These are phyloP conservation scores for Podarcis muralis DNA, from an alignment of 2,113 vertebrate genomes.

Conservation along the genomic window DNA sequence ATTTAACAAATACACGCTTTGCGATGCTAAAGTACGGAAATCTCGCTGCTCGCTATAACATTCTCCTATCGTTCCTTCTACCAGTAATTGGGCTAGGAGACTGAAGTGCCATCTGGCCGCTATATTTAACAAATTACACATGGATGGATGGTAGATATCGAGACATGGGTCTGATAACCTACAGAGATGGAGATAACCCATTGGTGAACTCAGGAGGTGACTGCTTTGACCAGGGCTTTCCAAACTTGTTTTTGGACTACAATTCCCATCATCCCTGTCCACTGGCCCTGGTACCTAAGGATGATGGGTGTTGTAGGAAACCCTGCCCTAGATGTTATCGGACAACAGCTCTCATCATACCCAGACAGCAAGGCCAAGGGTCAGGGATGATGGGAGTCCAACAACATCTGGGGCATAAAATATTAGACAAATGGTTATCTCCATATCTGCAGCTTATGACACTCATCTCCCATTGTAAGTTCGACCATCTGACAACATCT, in stretches of 20 bases:
- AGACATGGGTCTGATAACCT: background rate
- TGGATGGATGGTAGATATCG: background rate
- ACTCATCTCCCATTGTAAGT: too few relatives aligned
- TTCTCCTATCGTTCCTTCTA: background rate
- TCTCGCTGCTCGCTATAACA: background rate
- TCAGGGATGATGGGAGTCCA: too few relatives aligned
- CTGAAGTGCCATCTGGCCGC: background rate
- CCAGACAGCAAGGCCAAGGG: too few relatives aligned
- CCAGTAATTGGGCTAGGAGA: background rate
- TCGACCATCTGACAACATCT: too few relatives aligned
- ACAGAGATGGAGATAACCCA: background rate
- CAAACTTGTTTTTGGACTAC: too few relatives aligned
- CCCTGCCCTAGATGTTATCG: too few relatives aligned
- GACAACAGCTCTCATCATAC: too few relatives aligned
- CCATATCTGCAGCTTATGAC: too few relatives aligned
- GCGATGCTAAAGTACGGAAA: background rate
- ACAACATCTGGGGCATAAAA: too few relatives aligned
- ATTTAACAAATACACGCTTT: background rate
- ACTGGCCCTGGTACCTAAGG: too few relatives aligned
- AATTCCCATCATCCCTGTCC: background rate
- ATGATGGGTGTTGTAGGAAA: too few relatives aligned
- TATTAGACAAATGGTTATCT: too few relatives aligned
- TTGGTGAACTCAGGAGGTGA: background rate
- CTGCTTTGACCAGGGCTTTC: background rate
- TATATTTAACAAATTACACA: background rate